Evolutionary conservation across 1,140 invertebrate genomes (phyloP).

Genomic region (Caenorhabditis tropicalis): DNA sequence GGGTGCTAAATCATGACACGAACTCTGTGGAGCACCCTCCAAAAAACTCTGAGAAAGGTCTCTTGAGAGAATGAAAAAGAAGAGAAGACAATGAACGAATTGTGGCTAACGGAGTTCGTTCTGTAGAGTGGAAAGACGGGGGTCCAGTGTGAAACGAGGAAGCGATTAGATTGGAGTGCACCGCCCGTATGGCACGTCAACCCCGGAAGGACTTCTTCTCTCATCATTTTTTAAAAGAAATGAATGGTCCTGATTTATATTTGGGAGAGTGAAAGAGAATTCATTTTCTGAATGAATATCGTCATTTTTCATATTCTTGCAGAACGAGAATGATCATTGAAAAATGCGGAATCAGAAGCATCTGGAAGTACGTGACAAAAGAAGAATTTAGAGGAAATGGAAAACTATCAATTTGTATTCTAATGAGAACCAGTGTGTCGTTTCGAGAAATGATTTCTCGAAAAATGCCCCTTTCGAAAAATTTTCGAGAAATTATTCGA

Average conservation of each 20-base stretch:
- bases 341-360: neutral
- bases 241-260: slow-evolving; percentile 21
- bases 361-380: slow-evolving; percentile 3
- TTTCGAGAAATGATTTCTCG: too few relatives aligned
- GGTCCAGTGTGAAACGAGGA: slow-evolving; percentile 30
- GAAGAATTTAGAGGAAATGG: neutral
- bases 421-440: too few relatives aligned
- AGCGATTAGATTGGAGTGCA: slow-evolving; percentile 41
- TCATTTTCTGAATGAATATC: neutral
- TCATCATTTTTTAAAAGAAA: neutral
- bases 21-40: neutral
- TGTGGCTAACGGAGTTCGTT: neutral
- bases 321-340: neutral
- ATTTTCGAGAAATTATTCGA: too few relatives aligned
- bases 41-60: neutral
- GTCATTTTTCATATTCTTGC: neutral
- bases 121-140: neutral
- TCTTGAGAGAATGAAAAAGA: slow-evolving; percentile 31
- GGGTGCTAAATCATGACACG: slow-evolving; percentile 39
- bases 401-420: neutral
- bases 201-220: neutral
- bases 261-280: neutral
- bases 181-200: slow-evolving; percentile 14
- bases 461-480: too few relatives aligned
- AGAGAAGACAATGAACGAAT: slow-evolving; percentile 5